Evolutionary conservation across 2,113 vertebrate species (phyloP), one percentile per base, ranked within the genome.

Genomic region (Campylomormyrus numenius): DNA sequence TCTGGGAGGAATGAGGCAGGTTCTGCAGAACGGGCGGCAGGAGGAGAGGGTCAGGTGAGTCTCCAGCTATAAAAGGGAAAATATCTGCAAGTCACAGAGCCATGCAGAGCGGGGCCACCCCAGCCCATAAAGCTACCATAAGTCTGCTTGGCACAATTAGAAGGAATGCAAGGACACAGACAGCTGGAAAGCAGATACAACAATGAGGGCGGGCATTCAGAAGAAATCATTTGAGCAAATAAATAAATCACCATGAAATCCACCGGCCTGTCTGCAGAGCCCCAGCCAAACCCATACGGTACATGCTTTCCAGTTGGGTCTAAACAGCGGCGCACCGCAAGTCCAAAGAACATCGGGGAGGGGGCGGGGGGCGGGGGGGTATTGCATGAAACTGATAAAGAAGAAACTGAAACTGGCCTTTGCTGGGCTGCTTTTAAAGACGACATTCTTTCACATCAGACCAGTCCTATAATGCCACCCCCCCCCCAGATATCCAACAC

Each of bases 261-360:
- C 87, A 87, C 90, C 90, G 74, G 88, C 88, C 88, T 89, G 88
- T 91, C 83, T 91, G 88, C 87, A 87, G 89, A 88, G 84, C 50
- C 88, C 90, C 89, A 39, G 91, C 91, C 92, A 93, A 93, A 94
- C 93, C 92, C 85, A 35, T 39, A 87, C 50, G 21, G 91, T 92
- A 89, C 91, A 94, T 94, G 92, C 92, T 94, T 93, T 93, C 90
- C 92, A 93, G 90, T 92, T 90, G 85, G 89, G 89, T 90, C 91
- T 92, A 90, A 93, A 93, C 91, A 93, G 89, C 52, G 91, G 77
- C 58, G 91, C 58, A 52, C 92, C 86, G 90, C 88, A 88, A 89
- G 87, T 95, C 92, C 92, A 94, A 94, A 92, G 92, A 90, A 87
- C 86, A 93, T 87, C 92, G 58, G 46, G 90, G 24, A 6, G 80